Percentiles rank a stretch among this genome's conserved stretches.
phyloP scores from a whole-genome alignment of 2,888 invertebrate species.

The Lycaena phlaeas region DNA sequence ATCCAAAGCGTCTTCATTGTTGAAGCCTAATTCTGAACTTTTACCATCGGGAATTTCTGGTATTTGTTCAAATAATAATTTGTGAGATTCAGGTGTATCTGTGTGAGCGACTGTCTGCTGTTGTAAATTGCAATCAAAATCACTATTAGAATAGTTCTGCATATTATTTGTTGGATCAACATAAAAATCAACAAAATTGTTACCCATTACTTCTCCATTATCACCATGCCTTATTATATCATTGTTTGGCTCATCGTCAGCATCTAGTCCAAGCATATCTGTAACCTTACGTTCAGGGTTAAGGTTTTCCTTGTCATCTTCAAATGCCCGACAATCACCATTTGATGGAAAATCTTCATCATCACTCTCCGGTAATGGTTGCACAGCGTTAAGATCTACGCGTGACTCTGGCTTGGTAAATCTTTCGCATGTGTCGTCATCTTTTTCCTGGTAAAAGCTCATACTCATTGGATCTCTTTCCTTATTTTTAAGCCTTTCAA shows the following conservation, averaged over 20 bases:
- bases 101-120: constrained; percentile 48
- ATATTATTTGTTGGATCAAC: constrained; percentile 35
- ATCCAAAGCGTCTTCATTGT: constrained; percentile 48
- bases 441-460: constrained; percentile 77
- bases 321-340: constrained; percentile 32
- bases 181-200: constrained; percentile 33
- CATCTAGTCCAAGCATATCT: constrained; percentile 30
- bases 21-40: constrained; percentile 59
- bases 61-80: constrained; percentile 63
- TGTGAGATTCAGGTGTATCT: constrained; percentile 67
- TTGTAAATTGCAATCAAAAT: constrained; percentile 44
- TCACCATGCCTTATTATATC: constrained; percentile 51
- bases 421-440: constrained; percentile 65
- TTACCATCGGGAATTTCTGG: constrained; percentile 67
- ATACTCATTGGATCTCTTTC: constrained; percentile 77
- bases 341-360: constrained; percentile 54
- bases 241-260: constrained; percentile 48
- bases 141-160: constrained; percentile 40
- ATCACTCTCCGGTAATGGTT: constrained; percentile 67
- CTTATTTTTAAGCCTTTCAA: constrained; percentile 68
- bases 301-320: constrained; percentile 51
- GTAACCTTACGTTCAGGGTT: constrained; percentile 34
- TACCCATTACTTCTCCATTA: constrained; percentile 30
- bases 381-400: constrained; percentile 75
- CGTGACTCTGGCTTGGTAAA: constrained; percentile 44